Percentiles rank a stretch among this genome's conserved stretches.
phyloP scores from a whole-genome alignment of 2,888 invertebrate genomes.

The Gymnoscelis rufifasciata region DNA sequence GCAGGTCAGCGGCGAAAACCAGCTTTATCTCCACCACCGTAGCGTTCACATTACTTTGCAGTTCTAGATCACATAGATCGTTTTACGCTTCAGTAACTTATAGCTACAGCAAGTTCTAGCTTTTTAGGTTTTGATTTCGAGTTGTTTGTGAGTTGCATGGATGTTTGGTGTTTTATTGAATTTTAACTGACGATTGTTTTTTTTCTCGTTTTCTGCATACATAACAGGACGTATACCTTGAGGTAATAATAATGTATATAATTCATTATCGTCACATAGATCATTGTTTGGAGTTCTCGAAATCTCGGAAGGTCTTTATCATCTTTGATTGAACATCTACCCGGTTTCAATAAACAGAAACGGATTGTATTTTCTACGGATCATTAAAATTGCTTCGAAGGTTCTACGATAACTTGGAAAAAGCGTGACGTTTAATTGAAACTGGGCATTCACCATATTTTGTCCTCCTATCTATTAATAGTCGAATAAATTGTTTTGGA shows the following conservation, averaged over 20 bases:
- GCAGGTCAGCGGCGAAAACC: conserved; percentile 77
- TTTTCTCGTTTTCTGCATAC: conserved; percentile 49
- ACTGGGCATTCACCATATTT: too few relatives aligned
- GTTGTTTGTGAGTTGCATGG: conserved; percentile 29
- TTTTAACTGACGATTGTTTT: conserved; percentile 32
- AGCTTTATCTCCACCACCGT: conserved; percentile 12
- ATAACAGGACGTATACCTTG: conserved; percentile 71
- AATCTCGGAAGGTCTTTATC: background rate
- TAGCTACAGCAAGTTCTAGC: background rate
- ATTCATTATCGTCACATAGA: background rate
- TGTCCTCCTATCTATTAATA: too few relatives aligned
- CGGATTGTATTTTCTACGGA: too few relatives aligned
- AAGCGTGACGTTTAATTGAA: too few relatives aligned
- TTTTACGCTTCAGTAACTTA: conserved; percentile 18
- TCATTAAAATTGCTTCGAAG: too few relatives aligned
- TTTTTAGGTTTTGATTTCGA: conserved; percentile 12
- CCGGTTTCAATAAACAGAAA: too few relatives aligned
- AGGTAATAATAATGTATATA: conserved; percentile 48
- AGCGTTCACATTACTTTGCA: conserved; percentile 28
- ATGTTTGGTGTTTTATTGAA: conserved; percentile 23
- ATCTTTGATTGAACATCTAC: background rate
- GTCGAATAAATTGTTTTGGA: too few relatives aligned
- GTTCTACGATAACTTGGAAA: too few relatives aligned
- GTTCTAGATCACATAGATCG: conserved; percentile 17
- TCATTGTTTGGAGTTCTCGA: background rate